Base-by-base conservation (phyloP, 2,888 invertebrate species). In the Oscheius sp. region DNA sequence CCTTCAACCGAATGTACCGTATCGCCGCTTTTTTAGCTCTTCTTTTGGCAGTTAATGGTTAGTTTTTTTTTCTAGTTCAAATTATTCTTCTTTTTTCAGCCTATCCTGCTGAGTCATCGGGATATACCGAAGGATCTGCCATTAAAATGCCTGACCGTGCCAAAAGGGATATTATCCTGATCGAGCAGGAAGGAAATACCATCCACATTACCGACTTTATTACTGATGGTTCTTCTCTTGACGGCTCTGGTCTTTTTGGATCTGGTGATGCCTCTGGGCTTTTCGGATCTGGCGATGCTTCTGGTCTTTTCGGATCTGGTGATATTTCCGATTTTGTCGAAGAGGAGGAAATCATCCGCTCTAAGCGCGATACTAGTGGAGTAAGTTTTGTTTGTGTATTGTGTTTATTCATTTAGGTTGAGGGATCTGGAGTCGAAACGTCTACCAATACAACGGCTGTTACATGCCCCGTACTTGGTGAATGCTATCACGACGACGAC, bases 401-500 rank as follows among this genome's bases (percentile, higher is more conserved):
- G n/a, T n/a, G n/a, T n/a, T n/a, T n/a, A n/a, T n/a, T n/a, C n/a
- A n/a, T n/a, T n/a, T n/a, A 48, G 48, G 48, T 23, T 25, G 48
- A 48, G 12, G 55, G 55, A 1, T 55, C 34, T 37, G 55, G 55
- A 34, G n/a, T 17, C 4, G 34, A 12, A 33, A 25, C 20, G 17
- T 34, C 33, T 33, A 34, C 55, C 12, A n/a, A n/a, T n/a, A n/a
- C n/a, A n/a, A n/a, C n/a, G n/a, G n/a, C n/a, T n/a, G n/a, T n/a
- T n/a, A 34, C 55, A 2, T 55, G 55, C 37, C n/a, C 55, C 34
- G 55, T 34, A n/a, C 20, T 55, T 10, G 34, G 34, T 17, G 8
- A 12, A 25, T 55, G 55, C 55, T 55, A 34, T 34, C 20, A 55
- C 17, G 34, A 55, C 37, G 23, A 20, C 27, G 65, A 65, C 23